Evolutionary conservation across 2,888 invertebrate species (phyloP), one percentile per base, ranked within the genome.

Genomic region (Drosophila demipolita): DNA sequence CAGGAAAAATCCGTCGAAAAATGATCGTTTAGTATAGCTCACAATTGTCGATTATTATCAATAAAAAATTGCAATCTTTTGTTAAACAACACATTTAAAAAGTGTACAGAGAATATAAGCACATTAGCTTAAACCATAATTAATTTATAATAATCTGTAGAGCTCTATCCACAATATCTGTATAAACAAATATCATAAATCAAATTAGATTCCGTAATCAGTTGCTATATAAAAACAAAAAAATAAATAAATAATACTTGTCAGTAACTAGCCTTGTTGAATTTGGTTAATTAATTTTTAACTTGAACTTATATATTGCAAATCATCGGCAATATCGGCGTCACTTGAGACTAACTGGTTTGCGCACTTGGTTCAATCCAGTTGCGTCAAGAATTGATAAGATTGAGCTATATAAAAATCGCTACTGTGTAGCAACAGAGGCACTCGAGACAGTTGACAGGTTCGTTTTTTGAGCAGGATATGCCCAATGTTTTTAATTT

Each of bases 321-420:
- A 48, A 61, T 49, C 50, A 26, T 23, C 23, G 20, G 33, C 17
- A 9, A 33, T 36, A 33, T 65, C 57, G 54, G 49, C 15, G 42
- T 2, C 68, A 61, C 77, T 77, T 58, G 49, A 78, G 35, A 49
- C 20, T 58, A 64, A 78, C 78, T 73, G 66, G 77, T 78, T 78
- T 83, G 59, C 85, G 85, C 40, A 78, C 33, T 72, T 82, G 42
- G 23, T 76, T 53, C 57, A 40, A 35, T 82, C 20, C 49, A 77
- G 52, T 80, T 57, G 66, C 83, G 83, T 82, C 86, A 87, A 62
- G 7, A 26, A 65, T 54, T 66, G 81, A 83, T 85, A 75, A 69
- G 38, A 45, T 52, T 59, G 0, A 55, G 9, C 6, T 72, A 62
- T 66, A 66, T 54, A 23, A 26, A 17, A 57, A 66, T 42, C 17